These are phyloP conservation scores for Porites cylindrica DNA, from an alignment of 92 coral and sea anemone species.

Conservation along the genomic window DNA sequence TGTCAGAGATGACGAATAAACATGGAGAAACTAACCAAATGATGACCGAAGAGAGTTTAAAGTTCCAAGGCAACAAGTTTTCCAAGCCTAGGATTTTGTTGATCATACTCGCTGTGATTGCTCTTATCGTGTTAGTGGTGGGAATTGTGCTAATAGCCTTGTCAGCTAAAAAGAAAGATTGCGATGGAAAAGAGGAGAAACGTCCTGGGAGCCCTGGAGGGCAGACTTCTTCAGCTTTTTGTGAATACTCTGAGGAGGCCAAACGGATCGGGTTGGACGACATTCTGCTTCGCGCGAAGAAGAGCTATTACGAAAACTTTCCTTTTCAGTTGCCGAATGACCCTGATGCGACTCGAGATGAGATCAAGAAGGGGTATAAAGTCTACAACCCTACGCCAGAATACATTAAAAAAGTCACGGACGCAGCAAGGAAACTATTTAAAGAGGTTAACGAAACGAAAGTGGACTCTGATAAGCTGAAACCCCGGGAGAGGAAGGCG, in stretches of 20 bases:
- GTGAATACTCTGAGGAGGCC: constrained; percentile 79
- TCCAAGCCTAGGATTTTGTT: constrained; percentile 10
- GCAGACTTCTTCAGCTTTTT: constrained; percentile 19
- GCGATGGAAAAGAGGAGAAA: not conserved
- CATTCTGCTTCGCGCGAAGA: constrained; percentile 67
- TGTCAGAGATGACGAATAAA: not conserved
- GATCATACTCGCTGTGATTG: constrained; percentile 21
- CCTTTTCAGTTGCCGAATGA: constrained; percentile 54
- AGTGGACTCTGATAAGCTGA: constrained; percentile 63
- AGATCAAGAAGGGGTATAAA: constrained; percentile 49
- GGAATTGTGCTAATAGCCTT: constrained; percentile 81
- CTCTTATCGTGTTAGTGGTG: constrained; percentile 55
- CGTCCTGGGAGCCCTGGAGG: not conserved
- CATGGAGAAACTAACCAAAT: not conserved
- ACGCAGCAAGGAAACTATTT: constrained; percentile 66
- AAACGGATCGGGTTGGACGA: constrained; percentile 67
- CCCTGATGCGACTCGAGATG: constrained; percentile 59
- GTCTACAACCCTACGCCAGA: constrained; percentile 86
- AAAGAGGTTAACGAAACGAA: constrained; percentile 52
- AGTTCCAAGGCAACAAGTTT: constrained; percentile 1
- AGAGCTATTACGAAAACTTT: constrained; percentile 64
- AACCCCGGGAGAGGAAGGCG: constrained; percentile 88
- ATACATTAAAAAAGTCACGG: constrained; percentile 77
- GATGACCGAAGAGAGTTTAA: constrained; percentile 16
- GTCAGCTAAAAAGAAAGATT: constrained; percentile 45